Conservation (phyloP, 2,113 vertebrate genomes). For the Corythoichthys haematopterus region DNA sequence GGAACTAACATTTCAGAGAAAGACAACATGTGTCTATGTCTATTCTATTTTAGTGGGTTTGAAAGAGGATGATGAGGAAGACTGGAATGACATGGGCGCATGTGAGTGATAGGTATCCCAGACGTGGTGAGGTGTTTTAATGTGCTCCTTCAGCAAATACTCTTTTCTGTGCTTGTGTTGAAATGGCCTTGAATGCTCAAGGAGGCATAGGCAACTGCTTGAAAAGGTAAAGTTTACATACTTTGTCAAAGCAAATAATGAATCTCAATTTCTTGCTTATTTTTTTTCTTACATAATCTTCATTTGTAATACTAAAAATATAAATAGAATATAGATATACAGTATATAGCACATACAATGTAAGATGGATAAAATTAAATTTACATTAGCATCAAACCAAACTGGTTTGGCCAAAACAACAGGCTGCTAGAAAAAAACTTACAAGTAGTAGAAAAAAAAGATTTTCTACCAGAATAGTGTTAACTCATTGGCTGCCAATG, state of each 20-base stretch:
- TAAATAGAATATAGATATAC: background rate
- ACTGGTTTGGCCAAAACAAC: too few species aligned
- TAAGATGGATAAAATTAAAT: too few species aligned
- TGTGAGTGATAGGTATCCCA: background rate
- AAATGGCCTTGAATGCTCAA: slow-evolving; percentile 41
- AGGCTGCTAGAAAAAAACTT: too few species aligned
- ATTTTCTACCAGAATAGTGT: too few species aligned
- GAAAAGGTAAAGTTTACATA: background rate
- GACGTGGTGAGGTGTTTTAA: background rate
- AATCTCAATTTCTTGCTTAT: background rate
- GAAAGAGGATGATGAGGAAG: background rate
- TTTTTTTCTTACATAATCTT: background rate
- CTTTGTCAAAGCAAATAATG: background rate
- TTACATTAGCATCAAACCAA: too few species aligned
- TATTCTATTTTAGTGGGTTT: background rate
- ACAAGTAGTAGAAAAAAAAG: too few species aligned
- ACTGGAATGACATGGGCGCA: background rate
- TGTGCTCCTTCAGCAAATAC: slow-evolving; percentile 26
- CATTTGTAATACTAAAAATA: background rate
- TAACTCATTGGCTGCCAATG: too few species aligned
- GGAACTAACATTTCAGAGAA: background rate
- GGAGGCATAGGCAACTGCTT: slow-evolving; percentile 45
- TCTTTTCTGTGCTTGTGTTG: slow-evolving; percentile 4
- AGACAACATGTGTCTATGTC: background rate
- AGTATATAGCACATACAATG: background rate